Percentiles rank a stretch among this genome's conserved stretches.
Evolutionary conservation across 2,113 vertebrate genomes (phyloP).

Genomic region (Coptodon bakossiorum): DNA sequence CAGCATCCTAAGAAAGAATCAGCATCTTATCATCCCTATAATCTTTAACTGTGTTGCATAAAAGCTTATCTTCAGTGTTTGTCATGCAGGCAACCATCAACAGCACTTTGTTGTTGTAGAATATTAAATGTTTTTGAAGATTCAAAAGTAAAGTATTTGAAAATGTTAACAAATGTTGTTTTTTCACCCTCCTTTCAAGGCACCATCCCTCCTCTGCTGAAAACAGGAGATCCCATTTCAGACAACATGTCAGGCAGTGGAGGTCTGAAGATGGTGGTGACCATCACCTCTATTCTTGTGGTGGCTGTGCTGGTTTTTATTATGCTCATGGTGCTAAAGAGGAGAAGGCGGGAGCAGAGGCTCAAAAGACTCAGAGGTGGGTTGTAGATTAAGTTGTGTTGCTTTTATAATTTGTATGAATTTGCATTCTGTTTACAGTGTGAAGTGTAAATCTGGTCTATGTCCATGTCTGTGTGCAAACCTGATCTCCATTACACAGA

Average conservation of each 20-base stretch:
- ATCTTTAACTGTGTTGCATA: not conserved
- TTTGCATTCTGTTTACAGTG: not conserved
- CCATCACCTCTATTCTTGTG: conserved; percentile 90
- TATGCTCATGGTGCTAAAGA: conserved; percentile 86
- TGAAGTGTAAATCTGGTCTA: not conserved
- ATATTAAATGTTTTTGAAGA: not conserved
- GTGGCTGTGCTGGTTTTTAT: conserved; percentile 87
- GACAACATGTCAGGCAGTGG: conserved; percentile 89
- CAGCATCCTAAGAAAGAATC: not conserved
- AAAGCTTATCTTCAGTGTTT: not conserved
- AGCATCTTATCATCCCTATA: not conserved
- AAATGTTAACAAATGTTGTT: not conserved
- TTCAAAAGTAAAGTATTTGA: not conserved
- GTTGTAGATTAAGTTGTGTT: not conserved
- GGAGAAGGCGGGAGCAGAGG: conserved; percentile 90
- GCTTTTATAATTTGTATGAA: not conserved
- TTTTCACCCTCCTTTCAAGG: conserved; percentile 64
- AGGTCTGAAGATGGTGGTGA: conserved; percentile 97
- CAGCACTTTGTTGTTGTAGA: not conserved
- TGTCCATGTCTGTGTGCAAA: not conserved
- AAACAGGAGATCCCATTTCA: conserved; percentile 86
- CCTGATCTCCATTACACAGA: not conserved
- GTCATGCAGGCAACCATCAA: not conserved
- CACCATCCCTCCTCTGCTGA: conserved; percentile 94
- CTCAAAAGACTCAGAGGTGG: conserved; percentile 93